Conservation (phyloP, 2,113 vertebrate species). For the Cavia aperea region DNA sequence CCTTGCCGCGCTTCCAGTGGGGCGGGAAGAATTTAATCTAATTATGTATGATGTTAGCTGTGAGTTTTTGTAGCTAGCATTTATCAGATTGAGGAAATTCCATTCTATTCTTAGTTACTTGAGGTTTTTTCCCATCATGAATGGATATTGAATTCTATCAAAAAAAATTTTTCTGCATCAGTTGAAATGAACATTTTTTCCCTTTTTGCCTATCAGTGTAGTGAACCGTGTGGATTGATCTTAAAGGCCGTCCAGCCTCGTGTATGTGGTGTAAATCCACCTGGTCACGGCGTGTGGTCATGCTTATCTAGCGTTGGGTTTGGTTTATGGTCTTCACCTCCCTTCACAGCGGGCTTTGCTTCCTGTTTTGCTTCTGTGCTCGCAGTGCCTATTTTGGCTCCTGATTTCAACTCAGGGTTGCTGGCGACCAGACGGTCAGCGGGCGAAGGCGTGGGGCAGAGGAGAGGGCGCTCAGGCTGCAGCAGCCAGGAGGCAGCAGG, state of each 20-base stretch:
- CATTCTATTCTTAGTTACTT: background rate
- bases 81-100: conserved; percentile 37
- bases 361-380: background rate
- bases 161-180: conserved; percentile 15
- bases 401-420: background rate
- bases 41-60: background rate
- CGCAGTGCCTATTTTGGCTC: background rate
- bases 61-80: background rate
- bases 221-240: background rate
- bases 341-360: background rate
- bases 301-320: background rate
- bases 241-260: background rate
- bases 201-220: background rate
- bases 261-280: background rate
- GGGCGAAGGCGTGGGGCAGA: background rate
- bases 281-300: background rate
- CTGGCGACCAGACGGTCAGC: background rate
- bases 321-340: background rate
- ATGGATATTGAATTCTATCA: conserved; percentile 16
- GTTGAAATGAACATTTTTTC: conserved; percentile 28
- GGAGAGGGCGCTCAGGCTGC: background rate
- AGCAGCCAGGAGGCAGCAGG: background rate
- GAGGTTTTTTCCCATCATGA: background rate
- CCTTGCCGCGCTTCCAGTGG: background rate
- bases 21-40: background rate